Percentiles rank a stretch among this genome's conserved stretches.
Evolutionary conservation across 2,113 vertebrate species (phyloP).

Genomic region (Madoqua kirkii): DNA sequence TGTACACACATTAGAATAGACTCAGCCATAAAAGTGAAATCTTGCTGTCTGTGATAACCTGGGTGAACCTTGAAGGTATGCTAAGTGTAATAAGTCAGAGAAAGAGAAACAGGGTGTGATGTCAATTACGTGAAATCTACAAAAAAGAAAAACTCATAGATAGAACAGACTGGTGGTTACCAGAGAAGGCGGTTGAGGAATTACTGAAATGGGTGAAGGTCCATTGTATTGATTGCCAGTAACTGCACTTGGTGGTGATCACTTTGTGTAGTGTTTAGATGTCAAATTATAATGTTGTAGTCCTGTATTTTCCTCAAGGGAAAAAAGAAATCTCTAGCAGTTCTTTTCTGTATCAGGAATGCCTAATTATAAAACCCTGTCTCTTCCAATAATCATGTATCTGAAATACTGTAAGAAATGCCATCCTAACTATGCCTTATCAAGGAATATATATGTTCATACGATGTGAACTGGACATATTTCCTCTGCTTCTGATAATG

Average conservation of each 20-base stretch:
- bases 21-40: background rate
- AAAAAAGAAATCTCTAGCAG: background rate
- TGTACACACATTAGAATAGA: background rate
- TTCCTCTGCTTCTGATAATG: conserved; percentile 27
- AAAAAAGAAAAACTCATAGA: background rate
- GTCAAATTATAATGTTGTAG: background rate
- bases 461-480: background rate
- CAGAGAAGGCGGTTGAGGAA: background rate
- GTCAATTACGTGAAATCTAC: background rate
- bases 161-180: background rate
- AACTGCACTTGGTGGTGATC: background rate
- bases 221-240: background rate
- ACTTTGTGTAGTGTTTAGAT: background rate
- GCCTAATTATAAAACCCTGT: background rate
- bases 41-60: background rate
- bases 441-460: background rate
- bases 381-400: background rate
- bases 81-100: background rate
- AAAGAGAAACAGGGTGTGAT: background rate
- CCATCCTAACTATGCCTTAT: background rate
- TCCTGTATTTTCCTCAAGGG: background rate
- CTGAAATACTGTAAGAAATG: background rate
- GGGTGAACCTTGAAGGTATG: background rate
- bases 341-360: conserved; percentile 27
- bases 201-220: background rate